phyloP scores from a whole-genome alignment of 2,888 invertebrate genomes.

The Erynnis tages region DNA sequence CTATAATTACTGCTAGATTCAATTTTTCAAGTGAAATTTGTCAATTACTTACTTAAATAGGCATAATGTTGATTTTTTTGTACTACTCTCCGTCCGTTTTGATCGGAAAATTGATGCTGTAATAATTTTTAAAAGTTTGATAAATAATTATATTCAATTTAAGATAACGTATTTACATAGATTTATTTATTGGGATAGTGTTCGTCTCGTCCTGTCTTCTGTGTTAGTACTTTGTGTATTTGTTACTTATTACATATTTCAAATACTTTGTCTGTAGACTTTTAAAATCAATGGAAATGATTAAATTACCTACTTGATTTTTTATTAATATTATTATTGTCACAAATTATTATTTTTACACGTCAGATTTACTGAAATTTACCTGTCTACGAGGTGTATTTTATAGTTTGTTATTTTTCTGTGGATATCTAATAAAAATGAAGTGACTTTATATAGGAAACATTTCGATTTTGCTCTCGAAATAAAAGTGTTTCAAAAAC shows the following conservation, averaged over 20 bases:
- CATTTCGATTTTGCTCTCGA: slow-evolving; percentile 63
- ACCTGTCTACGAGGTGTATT: no score
- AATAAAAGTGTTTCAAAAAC: slow-evolving; percentile 34
- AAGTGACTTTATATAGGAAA: slow-evolving; percentile 61
- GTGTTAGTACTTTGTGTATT: slow-evolving; percentile 31
- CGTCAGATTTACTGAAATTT: slow-evolving; percentile 13
- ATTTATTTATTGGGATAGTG: slow-evolving; percentile 31
- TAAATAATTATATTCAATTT: slow-evolving; percentile 13
- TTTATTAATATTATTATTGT: no score
- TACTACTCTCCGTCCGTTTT: slow-evolving; percentile 9
- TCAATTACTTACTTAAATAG: neutral
- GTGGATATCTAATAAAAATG: slow-evolving; percentile 63
- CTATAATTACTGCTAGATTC: neutral
- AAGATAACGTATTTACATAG: neutral
- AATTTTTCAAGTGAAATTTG: neutral
- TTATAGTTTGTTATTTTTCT: slow-evolving; percentile 23
- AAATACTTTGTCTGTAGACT: no score
- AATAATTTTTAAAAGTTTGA: neutral
- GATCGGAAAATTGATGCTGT: neutral
- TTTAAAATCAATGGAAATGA: no score
- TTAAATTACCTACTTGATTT: no score
- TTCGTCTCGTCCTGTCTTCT: slow-evolving; percentile 28
- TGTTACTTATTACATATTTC: no score
- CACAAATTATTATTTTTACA: slow-evolving; percentile 28
- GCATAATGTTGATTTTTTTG: slow-evolving; percentile 12